Conservation (phyloP, 2,113 vertebrate genomes). For the Eleginops maclovinus region DNA sequence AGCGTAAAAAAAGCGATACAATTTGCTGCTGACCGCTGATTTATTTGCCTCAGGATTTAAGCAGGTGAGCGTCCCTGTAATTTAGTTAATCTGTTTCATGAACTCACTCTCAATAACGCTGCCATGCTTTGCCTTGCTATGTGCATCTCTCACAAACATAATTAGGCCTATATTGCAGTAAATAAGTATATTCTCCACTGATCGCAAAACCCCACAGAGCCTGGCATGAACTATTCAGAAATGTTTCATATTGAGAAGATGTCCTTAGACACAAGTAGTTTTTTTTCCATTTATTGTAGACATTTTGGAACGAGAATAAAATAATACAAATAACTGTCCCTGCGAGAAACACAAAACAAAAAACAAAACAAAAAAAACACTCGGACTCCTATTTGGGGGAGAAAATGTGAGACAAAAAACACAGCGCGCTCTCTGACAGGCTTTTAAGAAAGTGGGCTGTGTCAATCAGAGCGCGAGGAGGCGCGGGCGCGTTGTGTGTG, state of each 20-base stretch:
- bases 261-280: background rate
- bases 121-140: too few species aligned
- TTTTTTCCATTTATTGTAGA: background rate
- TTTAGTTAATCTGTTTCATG: background rate
- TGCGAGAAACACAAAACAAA: background rate
- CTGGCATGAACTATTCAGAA: background rate
- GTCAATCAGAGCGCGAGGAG: slow-evolving; percentile 59
- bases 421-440: slow-evolving; percentile 23
- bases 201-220: background rate
- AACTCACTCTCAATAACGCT: too few species aligned
- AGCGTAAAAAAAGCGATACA: background rate
- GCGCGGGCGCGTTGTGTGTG: slow-evolving; percentile 37
- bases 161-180: too few species aligned
- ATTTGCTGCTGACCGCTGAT: background rate
- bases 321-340: background rate
- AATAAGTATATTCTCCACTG: background rate
- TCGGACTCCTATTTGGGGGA: background rate
- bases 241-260: background rate
- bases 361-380: background rate
- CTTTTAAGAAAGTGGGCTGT: slow-evolving; percentile 47
- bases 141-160: background rate
- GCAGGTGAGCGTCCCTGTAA: background rate
- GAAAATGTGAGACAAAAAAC: slow-evolving; percentile 9
- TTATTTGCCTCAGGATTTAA: background rate
- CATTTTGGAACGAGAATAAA: background rate